These are phyloP conservation scores for Astur gentilis DNA, from an alignment of 2,113 vertebrate species.

Conservation along the genomic window DNA sequence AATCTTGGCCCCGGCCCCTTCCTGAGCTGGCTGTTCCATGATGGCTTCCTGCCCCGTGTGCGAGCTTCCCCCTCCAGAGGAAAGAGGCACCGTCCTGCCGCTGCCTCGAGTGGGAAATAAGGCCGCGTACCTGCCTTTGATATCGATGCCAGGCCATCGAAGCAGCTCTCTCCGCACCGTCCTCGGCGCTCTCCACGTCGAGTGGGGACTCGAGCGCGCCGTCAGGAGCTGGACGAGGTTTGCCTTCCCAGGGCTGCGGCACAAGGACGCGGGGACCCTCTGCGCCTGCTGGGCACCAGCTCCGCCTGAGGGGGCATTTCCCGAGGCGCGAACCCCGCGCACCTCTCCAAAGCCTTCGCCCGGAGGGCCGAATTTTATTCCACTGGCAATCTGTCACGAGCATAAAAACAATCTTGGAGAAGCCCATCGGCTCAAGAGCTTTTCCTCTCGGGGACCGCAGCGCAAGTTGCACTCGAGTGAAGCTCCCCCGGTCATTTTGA, in stretches of 20 bases:
- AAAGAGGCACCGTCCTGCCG: not conserved
- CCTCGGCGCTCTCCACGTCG: accelerated
- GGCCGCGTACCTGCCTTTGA: not conserved
- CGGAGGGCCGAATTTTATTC: not conserved
- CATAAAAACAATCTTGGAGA: not conserved
- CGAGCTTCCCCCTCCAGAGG: not conserved
- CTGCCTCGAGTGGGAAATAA: not conserved
- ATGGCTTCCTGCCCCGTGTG: not conserved
- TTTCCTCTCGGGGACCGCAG: accelerated
- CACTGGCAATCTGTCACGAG: not conserved
- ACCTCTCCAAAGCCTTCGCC: not conserved
- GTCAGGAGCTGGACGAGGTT: not conserved
- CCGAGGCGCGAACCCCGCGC: accelerated
- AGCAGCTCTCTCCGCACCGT: not conserved
- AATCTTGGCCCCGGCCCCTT: constrained; percentile 33
- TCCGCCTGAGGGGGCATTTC: accelerated
- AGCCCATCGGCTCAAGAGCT: accelerated
- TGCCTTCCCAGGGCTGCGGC: not conserved
- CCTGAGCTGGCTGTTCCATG: constrained; percentile 49
- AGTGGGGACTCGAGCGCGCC: accelerated
- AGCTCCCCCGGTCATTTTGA: not conserved
- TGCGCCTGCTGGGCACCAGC: not conserved
- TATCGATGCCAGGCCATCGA: not conserved
- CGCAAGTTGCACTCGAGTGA: accelerated
- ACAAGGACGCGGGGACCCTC: accelerated